Evolutionary conservation across 2,113 vertebrate species (phyloP).

Genomic region (Pipra filicauda): DNA sequence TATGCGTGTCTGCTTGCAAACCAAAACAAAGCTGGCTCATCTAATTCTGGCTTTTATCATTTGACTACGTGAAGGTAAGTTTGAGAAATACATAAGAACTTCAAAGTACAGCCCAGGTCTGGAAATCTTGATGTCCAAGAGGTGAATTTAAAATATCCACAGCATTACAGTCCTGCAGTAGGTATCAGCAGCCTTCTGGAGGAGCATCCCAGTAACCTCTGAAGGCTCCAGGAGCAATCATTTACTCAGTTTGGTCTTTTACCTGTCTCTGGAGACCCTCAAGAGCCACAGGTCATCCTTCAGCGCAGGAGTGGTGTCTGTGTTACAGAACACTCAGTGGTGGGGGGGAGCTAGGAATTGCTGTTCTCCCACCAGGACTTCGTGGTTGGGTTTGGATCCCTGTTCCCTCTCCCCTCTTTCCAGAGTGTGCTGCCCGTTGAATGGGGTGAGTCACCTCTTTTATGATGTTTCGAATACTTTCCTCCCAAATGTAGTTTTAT

Average conservation of each 20-base stretch:
- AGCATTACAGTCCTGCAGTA: neutral
- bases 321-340: neutral
- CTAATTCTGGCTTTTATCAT: neutral
- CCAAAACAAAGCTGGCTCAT: neutral
- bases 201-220: neutral
- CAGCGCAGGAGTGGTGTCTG: neutral
- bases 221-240: neutral
- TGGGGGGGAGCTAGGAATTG: neutral
- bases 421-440: neutral
- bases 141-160: neutral
- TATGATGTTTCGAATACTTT: constrained; percentile 50
- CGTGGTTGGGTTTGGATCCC: neutral
- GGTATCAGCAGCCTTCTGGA: neutral
- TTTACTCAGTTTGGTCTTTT: neutral
- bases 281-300: neutral
- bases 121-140: neutral
- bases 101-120: neutral
- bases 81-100: neutral
- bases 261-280: neutral
- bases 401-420: neutral
- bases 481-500: constrained; percentile 28
- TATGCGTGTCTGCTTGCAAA: neutral
- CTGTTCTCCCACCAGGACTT: neutral
- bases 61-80: neutral
- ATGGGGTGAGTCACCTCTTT: constrained; percentile 47